phyloP scores from a whole-genome alignment of 2,797 vertebrate genomes.

The Phrynocephalus guinanensis region DNA sequence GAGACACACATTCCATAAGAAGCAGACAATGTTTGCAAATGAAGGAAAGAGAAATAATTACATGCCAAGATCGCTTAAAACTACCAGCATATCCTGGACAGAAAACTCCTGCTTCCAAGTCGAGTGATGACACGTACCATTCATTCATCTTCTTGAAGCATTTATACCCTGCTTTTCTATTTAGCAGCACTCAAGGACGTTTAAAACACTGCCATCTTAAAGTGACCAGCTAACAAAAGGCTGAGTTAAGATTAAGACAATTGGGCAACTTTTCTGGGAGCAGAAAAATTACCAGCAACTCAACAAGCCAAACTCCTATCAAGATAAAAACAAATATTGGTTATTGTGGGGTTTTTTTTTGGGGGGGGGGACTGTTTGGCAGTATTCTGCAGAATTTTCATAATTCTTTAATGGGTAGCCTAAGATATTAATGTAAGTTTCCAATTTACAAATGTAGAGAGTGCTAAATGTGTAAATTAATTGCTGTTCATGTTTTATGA shows the following conservation, averaged over 20 bases:
- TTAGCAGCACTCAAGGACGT: neutral
- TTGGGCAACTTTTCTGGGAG: neutral
- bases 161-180: neutral
- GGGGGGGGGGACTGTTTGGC: no score
- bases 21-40: neutral
- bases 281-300: neutral
- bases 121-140: neutral
- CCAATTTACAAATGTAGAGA: neutral
- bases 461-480: slow-evolving; percentile 27
- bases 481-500: neutral
- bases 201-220: neutral
- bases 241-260: neutral
- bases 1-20: rapidly evolving
- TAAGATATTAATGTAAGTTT: slow-evolving; percentile 5
- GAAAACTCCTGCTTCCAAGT: neutral
- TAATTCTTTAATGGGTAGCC: neutral
- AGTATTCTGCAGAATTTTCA: neutral
- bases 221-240: neutral
- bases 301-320: neutral
- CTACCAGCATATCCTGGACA: neutral
- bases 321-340: neutral
- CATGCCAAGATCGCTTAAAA: neutral
- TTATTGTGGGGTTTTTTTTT: no score
- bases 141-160: neutral
- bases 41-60: neutral